A percentile compares a stretch with the other conserved stretches of the same genome.
These are phyloP conservation scores for Vanessa cardui DNA, from an alignment of 2,888 invertebrate species.

Conservation along the genomic window DNA sequence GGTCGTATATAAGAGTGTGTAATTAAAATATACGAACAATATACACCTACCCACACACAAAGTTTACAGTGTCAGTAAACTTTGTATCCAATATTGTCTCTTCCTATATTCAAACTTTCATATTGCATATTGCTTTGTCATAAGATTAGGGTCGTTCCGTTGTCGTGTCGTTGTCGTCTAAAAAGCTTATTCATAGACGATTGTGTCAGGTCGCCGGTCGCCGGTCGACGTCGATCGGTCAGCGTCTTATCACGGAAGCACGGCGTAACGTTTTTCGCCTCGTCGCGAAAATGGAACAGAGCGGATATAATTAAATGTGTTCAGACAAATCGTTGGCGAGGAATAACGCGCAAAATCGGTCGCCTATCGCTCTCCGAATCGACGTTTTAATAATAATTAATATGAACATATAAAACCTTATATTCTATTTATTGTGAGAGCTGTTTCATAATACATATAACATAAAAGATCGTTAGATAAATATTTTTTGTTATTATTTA, in stretches of 20 bases:
- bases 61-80: too few species aligned
- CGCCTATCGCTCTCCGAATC: constrained; percentile 51
- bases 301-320: constrained; percentile 80
- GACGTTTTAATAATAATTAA: constrained; percentile 21
- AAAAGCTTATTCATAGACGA: constrained; percentile 23
- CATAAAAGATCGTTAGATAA: too few species aligned
- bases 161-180: not conserved
- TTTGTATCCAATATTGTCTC: too few species aligned
- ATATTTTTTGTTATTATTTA: too few species aligned
- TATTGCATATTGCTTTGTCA: not conserved
- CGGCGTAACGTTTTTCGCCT: constrained; percentile 57
- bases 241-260: constrained; percentile 68
- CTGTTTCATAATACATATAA: too few species aligned
- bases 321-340: constrained; percentile 71
- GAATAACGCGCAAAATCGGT: constrained; percentile 70
- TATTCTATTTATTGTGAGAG: too few species aligned
- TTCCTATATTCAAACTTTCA: not conserved
- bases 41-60: too few species aligned
- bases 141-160: not conserved
- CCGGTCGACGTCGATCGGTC: constrained; percentile 48
- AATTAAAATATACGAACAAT: too few species aligned
- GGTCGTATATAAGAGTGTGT: too few species aligned
- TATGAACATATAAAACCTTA: too few species aligned
- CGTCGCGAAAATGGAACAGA: constrained; percentile 77
- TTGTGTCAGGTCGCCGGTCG: constrained; percentile 31